Evolutionary conservation across 2,113 vertebrate genomes (phyloP).

Genomic region (Nothocercus nigrocapillus): DNA sequence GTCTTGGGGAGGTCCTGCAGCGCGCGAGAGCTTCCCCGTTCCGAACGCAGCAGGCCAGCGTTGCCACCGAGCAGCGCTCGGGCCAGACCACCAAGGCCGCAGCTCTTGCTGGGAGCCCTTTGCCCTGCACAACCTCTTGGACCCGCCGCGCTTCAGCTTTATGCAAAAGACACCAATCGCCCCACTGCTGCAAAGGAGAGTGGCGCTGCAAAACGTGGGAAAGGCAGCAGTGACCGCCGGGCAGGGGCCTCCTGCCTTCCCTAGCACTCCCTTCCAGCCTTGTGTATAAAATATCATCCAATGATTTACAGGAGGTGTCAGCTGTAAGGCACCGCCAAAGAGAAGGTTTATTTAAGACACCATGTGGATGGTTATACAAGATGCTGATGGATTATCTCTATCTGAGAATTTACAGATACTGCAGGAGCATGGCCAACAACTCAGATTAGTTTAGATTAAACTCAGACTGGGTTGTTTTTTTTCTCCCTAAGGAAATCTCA

Average conservation of each 20-base stretch:
- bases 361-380: conserved; percentile 30
- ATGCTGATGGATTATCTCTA: conserved; percentile 63
- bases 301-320: conserved; percentile 46
- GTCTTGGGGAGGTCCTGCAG: neutral
- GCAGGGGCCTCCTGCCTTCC: neutral
- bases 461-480: conserved; percentile 18
- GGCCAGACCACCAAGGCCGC: too few species aligned
- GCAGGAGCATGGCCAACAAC: conserved; percentile 44
- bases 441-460: conserved; percentile 70
- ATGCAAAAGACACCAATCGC: neutral
- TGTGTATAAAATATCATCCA: neutral
- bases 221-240: neutral
- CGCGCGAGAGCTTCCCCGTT: neutral
- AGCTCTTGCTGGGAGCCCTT: neutral
- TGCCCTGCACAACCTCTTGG: fast-evolving
- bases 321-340: conserved; percentile 20
- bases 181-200: fast-evolving
- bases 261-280: neutral
- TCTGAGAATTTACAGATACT: conserved; percentile 67
- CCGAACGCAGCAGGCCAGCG: neutral
- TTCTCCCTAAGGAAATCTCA: conserved; percentile 52
- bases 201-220: fast-evolving
- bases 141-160: fast-evolving
- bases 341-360: conserved; percentile 61
- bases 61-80: too few species aligned